phyloP scores from a whole-genome alignment of 2,797 vertebrate species.

The Pantherophis vulpinus region DNA sequence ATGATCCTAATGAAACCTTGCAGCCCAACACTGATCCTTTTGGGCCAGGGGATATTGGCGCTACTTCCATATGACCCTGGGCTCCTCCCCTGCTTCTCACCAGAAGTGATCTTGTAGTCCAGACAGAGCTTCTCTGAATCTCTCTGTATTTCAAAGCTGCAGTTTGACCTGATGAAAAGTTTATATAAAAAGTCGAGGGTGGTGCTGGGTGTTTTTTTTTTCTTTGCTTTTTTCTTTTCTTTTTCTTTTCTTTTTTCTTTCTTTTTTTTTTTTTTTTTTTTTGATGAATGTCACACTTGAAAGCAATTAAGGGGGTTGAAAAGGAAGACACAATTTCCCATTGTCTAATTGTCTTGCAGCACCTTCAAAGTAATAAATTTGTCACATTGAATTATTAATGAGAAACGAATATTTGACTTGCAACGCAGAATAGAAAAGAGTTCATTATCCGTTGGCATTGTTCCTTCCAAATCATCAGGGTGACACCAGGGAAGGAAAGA shows the following conservation, averaged over 20 bases:
- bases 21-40: conserved; percentile 31
- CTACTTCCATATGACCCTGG: not conserved
- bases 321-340: conserved; percentile 76
- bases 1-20: conserved; percentile 18
- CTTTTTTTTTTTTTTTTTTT: conserved; percentile 22
- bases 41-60: not conserved
- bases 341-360: conserved; percentile 77
- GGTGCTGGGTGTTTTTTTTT: not conserved
- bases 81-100: not conserved
- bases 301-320: conserved; percentile 76
- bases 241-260: not conserved
- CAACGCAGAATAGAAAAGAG: conserved; percentile 74
- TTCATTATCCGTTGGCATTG: conserved; percentile 72
- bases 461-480: conserved; percentile 66
- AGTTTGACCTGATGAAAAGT: conserved; percentile 64
- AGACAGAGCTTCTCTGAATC: conserved; percentile 41
- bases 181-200: conserved; percentile 72
- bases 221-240: not conserved
- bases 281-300: conserved; percentile 78
- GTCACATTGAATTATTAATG: conserved; percentile 81
- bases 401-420: conserved; percentile 75
- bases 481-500: conserved; percentile 46
- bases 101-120: not conserved
- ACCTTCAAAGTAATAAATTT: conserved; percentile 81
- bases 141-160: conserved; percentile 27